These are phyloP conservation scores for Cheirogaleus medius DNA, from an alignment of 2,113 vertebrate species.

Conservation along the genomic window DNA sequence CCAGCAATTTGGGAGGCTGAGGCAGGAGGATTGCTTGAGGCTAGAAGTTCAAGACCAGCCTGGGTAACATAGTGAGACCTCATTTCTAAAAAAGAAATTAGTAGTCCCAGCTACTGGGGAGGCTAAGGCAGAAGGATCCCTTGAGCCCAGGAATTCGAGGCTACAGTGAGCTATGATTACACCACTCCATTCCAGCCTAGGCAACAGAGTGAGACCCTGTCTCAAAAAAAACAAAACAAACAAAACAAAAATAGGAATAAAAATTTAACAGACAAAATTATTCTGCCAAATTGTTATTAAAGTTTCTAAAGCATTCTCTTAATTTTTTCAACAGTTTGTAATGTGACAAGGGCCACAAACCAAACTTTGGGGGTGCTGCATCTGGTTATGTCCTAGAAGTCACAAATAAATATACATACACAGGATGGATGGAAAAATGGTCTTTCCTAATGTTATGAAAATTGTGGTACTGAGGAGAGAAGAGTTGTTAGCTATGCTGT, in stretches of 20 bases:
- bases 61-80: too few relatives aligned
- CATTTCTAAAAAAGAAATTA: too few relatives aligned
- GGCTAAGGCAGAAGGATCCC: too few relatives aligned
- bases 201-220: too few relatives aligned
- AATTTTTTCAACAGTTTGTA: conserved; percentile 16
- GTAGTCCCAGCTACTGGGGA: too few relatives aligned
- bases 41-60: too few relatives aligned
- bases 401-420: background rate
- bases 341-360: background rate
- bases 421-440: background rate
- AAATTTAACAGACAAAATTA: background rate
- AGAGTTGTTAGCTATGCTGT: background rate
- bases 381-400: background rate
- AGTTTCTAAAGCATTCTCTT: background rate
- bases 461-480: background rate
- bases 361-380: background rate
- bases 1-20: too few relatives aligned
- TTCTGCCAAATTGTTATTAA: background rate
- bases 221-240: background rate
- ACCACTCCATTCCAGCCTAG: too few relatives aligned
- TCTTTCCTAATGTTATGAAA: background rate
- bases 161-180: too few relatives aligned
- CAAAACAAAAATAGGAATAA: background rate
- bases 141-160: too few relatives aligned
- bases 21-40: too few relatives aligned